Base-by-base conservation (phyloP, 1,140 invertebrate genomes). In the Yoshiicerus persimilis region DNA sequence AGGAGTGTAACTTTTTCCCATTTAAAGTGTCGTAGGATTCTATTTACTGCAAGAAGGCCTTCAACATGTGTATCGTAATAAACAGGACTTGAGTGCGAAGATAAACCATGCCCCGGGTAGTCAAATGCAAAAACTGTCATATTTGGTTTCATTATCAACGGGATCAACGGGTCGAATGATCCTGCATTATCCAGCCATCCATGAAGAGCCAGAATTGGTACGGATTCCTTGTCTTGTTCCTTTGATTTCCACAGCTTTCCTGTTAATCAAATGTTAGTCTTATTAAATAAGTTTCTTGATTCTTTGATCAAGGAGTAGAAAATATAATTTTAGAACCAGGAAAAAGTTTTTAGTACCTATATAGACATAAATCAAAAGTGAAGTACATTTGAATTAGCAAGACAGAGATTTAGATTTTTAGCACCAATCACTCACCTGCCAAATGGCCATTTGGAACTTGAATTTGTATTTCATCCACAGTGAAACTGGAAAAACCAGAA, bases 121-220 rank as follows among this genome's bases (percentile, higher is more conserved):
- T 92, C 92, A 86, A 91, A 88, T 10, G 91, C 90, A 27, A 92
- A 89, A 23, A 90, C 62, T 23, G 89, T 89, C 56, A 91, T 87
- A 38, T 90, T 75, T 38, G 87, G 87, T 38, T 90, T 91, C 75
- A 93, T 90, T 32, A 90, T 83, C 9, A 92, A 87, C 23, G 92
- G 92, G n/a, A 92, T 88, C 9, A 93, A 86, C 10, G 88, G 90
- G 84, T 93, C 92, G 90, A 92, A 93, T 3, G 92, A 91, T 23
- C 92, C 92, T 41, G 91, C 90, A 89, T 93, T 93, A 88, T 93
- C 93, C 86, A 91, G 80, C 92, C 88, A 90, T 80, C 96, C 96
- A 91, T 97, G 96, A 62, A 96, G 90, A 0, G 94, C 94, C 20
- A 97, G 90, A 77, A 96, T 94, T 0, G 96, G 96, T 11, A 25